These are phyloP conservation scores for Philypnodon macrostomus DNA, from an alignment of 2,797 vertebrate genomes.

Conservation along the genomic window DNA sequence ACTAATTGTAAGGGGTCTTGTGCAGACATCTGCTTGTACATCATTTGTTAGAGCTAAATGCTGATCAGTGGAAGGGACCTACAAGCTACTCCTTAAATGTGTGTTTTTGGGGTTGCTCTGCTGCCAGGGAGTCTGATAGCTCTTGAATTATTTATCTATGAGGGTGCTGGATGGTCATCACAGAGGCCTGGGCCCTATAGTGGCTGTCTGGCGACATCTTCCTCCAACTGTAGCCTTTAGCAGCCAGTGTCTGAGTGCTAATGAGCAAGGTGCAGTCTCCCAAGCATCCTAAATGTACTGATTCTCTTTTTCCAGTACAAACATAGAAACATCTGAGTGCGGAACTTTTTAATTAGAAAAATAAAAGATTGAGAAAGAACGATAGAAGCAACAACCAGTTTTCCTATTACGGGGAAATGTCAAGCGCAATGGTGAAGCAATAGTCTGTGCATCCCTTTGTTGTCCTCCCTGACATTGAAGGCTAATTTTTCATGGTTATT, in stretches of 20 bases:
- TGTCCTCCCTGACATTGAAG: slow-evolving; percentile 91
- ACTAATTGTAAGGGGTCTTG: slow-evolving; percentile 64
- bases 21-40: slow-evolving; percentile 60
- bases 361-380: slow-evolving; percentile 63
- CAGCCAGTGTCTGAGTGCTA: slow-evolving; percentile 47
- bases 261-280: slow-evolving; percentile 52
- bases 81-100: slow-evolving; percentile 59
- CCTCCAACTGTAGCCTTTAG: slow-evolving; percentile 63
- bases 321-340: slow-evolving; percentile 67
- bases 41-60: slow-evolving; percentile 68
- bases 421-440: slow-evolving; percentile 78
- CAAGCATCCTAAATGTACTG: slow-evolving; percentile 33
- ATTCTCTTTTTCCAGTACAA: slow-evolving; percentile 34
- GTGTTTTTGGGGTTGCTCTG: slow-evolving; percentile 62
- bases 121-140: slow-evolving; percentile 74
- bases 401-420: slow-evolving; percentile 86
- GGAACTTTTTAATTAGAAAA: slow-evolving; percentile 81
- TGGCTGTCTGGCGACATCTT: slow-evolving; percentile 67
- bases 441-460: slow-evolving; percentile 84
- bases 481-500: slow-evolving; percentile 99
- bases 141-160: slow-evolving; percentile 76
- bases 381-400: slow-evolving; percentile 76
- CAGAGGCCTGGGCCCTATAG: slow-evolving; percentile 59
- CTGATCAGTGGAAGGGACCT: slow-evolving; percentile 59
- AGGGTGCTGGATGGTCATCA: slow-evolving; percentile 68